Evolutionary conservation across 2,113 vertebrate species (phyloP).

Genomic region (Sarotherodon lohbergeri): DNA sequence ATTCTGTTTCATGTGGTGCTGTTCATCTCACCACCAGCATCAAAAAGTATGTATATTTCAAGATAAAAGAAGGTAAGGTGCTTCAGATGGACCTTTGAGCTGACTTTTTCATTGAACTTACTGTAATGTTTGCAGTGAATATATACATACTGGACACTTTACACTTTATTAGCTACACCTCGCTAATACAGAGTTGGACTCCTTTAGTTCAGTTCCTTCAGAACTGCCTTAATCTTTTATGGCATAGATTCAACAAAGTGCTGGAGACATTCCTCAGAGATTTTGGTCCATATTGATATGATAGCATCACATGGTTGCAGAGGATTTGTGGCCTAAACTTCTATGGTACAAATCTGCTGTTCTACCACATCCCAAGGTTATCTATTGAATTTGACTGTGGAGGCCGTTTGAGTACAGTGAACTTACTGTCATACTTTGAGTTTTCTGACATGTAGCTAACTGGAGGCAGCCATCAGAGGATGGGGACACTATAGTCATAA

Average conservation of each 20-base stretch:
- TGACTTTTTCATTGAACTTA: background rate
- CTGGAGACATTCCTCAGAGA: background rate
- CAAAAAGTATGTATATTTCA: background rate
- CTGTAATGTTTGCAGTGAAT: background rate
- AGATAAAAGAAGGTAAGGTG: background rate
- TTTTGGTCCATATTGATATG: background rate
- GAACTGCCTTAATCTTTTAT: background rate
- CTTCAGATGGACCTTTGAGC: background rate
- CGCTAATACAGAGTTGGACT: background rate
- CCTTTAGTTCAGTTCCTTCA: background rate
- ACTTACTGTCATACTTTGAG: background rate
- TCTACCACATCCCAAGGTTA: background rate
- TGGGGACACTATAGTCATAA: background rate
- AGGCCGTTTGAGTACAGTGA: background rate
- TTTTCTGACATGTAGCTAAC: background rate
- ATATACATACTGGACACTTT: background rate
- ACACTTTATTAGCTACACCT: background rate
- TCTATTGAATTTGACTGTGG: background rate
- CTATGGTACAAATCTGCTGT: background rate
- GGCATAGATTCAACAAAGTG: background rate
- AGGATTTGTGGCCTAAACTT: background rate
- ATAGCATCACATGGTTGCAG: background rate
- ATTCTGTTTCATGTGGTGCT: constrained; percentile 29
- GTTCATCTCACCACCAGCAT: background rate
- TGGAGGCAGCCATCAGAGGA: background rate